A percentile compares a stretch with the other conserved stretches of the same genome.
Evolutionary conservation across 2,888 invertebrate species (phyloP).

Genomic region (Meliscaeva auricollis): DNA sequence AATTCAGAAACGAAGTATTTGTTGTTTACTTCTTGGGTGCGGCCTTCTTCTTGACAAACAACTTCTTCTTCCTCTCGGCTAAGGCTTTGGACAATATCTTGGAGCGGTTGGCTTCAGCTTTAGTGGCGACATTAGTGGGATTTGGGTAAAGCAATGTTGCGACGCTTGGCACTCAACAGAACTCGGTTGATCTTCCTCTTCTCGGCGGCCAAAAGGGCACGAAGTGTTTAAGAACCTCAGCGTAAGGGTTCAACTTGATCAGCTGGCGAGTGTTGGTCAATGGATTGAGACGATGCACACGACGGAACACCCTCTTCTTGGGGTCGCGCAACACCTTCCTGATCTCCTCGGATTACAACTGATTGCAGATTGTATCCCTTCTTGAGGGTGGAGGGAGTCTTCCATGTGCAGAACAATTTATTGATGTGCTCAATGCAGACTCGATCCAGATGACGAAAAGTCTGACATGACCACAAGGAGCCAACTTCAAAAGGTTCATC

Average conservation of each 20-base stretch:
- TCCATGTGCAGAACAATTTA: slow-evolving; percentile 97
- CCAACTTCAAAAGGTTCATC: slow-evolving; percentile 96
- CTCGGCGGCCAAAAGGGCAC: slow-evolving; percentile 90
- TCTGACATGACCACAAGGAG: slow-evolving; percentile 99
- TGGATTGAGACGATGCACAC: slow-evolving; percentile 97
- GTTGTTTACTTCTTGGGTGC: slow-evolving; percentile 78
- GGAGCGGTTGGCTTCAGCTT: slow-evolving; percentile 82
- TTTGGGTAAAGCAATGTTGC: slow-evolving; percentile 84
- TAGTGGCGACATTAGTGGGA: slow-evolving; percentile 82
- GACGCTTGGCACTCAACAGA: slow-evolving; percentile 89
- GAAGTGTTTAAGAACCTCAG: slow-evolving; percentile 95
- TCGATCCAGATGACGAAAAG: slow-evolving; percentile 99
- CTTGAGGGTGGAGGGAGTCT: slow-evolving; percentile 90
- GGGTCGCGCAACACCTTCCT: slow-evolving; percentile 95
- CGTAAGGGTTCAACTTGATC: slow-evolving; percentile 96
- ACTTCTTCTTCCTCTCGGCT: slow-evolving; percentile 82
- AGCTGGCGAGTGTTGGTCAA: slow-evolving; percentile 95
- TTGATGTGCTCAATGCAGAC: slow-evolving; percentile 97
- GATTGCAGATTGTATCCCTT: slow-evolving; percentile 95
- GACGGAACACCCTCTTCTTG: slow-evolving; percentile 90
- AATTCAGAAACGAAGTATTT: slow-evolving; percentile 63
- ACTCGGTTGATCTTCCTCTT: slow-evolving; percentile 87
- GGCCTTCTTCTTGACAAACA: slow-evolving; percentile 79
- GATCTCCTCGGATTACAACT: slow-evolving; percentile 98
- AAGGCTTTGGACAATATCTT: slow-evolving; percentile 80